Evolutionary conservation across 1,140 invertebrate genomes (phyloP).

Genomic region (Drosophila prosaltans): DNA sequence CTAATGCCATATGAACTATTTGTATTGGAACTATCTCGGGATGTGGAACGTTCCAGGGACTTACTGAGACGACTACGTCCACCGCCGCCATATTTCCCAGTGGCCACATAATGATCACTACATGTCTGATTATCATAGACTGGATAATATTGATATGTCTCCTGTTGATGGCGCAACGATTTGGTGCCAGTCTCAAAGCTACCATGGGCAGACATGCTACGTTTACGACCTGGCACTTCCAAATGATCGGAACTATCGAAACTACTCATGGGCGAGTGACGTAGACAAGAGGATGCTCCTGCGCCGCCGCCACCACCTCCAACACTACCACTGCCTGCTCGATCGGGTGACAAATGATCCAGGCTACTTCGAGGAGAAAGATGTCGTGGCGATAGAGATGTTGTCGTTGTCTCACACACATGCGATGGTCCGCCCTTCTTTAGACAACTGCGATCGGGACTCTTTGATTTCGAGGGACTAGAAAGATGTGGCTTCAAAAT

Average conservation of each 20-base stretch:
- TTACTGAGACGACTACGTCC: constrained; percentile 69
- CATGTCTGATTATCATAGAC: constrained; percentile 82
- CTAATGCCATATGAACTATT: constrained; percentile 70
- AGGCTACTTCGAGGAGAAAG: constrained; percentile 74
- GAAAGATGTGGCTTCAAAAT: constrained; percentile 73
- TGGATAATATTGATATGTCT: constrained; percentile 81
- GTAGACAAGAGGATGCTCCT: constrained; percentile 48
- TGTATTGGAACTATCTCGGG: constrained; percentile 72
- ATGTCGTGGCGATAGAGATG: constrained; percentile 59
- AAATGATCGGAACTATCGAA: constrained; percentile 80
- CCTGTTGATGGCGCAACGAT: constrained; percentile 40
- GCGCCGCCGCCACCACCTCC: too few species aligned
- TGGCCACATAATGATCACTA: constrained; percentile 80
- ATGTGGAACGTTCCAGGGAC: constrained; percentile 76
- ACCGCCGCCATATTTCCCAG: constrained; percentile 42
- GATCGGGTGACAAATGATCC: constrained; percentile 78
- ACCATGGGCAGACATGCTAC: constrained; percentile 79
- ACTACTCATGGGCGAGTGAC: constrained; percentile 78
- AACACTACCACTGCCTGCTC: constrained; percentile 30
- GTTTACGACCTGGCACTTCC: constrained; percentile 70
- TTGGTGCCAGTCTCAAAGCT: constrained; percentile 73
- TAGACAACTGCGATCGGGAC: constrained; percentile 79
- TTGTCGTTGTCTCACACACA: constrained; percentile 58
- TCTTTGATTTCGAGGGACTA: constrained; percentile 77
- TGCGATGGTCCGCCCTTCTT: constrained; percentile 77